Conservation (phyloP, 2,888 invertebrate species). For the Selenia dentaria region DNA sequence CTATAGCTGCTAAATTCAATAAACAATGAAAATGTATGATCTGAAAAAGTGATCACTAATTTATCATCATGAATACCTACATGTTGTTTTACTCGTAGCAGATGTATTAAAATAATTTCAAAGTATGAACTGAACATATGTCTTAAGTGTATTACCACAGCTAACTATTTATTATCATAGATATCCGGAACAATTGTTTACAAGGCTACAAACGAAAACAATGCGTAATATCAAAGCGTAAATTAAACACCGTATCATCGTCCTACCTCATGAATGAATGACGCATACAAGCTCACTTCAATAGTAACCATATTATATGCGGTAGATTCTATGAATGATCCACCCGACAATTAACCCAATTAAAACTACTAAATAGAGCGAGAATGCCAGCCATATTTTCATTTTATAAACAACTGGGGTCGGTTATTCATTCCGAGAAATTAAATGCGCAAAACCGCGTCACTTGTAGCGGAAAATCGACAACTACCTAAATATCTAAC, state of each 20-base stretch:
- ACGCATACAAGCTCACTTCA: constrained; percentile 34
- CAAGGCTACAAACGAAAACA: constrained; percentile 26
- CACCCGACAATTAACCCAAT: constrained; percentile 71
- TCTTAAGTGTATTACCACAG: no score
- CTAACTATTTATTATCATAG: no score
- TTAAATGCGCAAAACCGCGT: constrained; percentile 29
- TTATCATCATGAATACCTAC: no score
- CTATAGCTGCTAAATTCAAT: no score
- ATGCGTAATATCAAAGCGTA: constrained; percentile 31
- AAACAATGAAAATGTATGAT: no score
- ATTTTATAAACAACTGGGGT: constrained; percentile 39
- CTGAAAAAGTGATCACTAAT: no score
- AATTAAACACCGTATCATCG: constrained; percentile 24
- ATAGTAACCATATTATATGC: constrained; percentile 37
- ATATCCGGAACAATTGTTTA: constrained; percentile 20
- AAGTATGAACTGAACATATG: no score
- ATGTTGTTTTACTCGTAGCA: no score
- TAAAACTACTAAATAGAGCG: constrained; percentile 56
- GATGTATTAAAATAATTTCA: no score
- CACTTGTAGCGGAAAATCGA: constrained; percentile 39
- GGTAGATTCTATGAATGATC: constrained; percentile 61
- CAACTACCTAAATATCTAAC: constrained; percentile 38
- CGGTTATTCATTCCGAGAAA: constrained; percentile 44
- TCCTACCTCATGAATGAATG: constrained; percentile 37
- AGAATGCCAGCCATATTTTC: constrained; percentile 42